Evolutionary conservation across 2,888 invertebrate genomes (phyloP).

Genomic region (Suillia variegata): DNA sequence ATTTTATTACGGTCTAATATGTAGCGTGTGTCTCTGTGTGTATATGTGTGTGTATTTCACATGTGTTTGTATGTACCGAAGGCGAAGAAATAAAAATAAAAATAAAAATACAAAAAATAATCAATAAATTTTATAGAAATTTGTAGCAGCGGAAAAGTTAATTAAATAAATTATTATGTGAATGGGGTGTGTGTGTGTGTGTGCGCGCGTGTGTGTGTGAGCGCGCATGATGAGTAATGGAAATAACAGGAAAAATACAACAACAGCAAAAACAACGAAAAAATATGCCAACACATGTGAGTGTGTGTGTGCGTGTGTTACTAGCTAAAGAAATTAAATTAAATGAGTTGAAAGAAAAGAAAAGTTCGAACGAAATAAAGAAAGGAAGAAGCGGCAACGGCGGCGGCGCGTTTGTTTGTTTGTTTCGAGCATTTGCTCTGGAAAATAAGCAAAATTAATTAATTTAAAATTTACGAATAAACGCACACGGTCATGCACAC

Average conservation of each 20-base stretch:
- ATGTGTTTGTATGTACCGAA: not conserved
- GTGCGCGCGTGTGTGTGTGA: not conserved
- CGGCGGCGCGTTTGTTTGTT: too few species aligned
- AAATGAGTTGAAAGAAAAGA: constrained; percentile 47
- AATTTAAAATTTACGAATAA: constrained; percentile 43
- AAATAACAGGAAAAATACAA: not conserved
- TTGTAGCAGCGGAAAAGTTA: constrained; percentile 48
- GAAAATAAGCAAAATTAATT: constrained; percentile 52
- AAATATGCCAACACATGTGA: not conserved
- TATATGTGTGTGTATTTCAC: not conserved
- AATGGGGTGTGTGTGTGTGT: constrained; percentile 41
- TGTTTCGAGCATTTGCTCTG: too few species aligned
- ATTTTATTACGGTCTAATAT: constrained; percentile 34
- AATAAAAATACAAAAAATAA: constrained; percentile 33
- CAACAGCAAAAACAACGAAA: not conserved
- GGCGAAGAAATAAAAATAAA: constrained; percentile 21
- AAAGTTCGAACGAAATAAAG: too few species aligned
- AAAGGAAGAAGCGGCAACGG: too few species aligned
- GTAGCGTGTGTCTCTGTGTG: not conserved
- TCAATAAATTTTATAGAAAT: constrained; percentile 46
- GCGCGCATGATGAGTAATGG: constrained; percentile 46
- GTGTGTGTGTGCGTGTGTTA: constrained; percentile 38
- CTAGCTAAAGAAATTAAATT: constrained; percentile 47
- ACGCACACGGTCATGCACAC: not conserved
- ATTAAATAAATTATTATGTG: constrained; percentile 53